phyloP scores from a whole-genome alignment of 2,888 invertebrate genomes.

The Heliconius erato region DNA sequence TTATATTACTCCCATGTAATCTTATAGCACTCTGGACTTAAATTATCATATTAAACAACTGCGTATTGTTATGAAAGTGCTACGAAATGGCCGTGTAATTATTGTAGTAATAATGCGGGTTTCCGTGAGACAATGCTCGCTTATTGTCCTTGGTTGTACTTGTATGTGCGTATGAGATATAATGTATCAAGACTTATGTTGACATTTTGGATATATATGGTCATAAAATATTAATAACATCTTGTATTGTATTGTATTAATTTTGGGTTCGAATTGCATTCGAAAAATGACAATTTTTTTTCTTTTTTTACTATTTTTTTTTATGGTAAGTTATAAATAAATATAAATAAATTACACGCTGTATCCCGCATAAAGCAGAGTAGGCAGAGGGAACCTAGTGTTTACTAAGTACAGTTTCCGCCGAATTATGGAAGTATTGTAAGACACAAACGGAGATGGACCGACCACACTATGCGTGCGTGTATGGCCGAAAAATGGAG shows the following conservation, averaged over 20 bases:
- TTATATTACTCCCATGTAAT: neutral
- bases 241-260: neutral
- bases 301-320: too few species aligned
- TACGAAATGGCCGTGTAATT: constrained; percentile 37
- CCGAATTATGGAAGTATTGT: too few species aligned
- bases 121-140: constrained; percentile 32
- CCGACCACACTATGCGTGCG: too few species aligned
- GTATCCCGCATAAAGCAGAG: too few species aligned
- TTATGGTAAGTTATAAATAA: too few species aligned
- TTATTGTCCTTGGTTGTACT: constrained; percentile 27
- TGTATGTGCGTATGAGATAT: constrained; percentile 8
- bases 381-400: too few species aligned
- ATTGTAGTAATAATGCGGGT: constrained; percentile 33
- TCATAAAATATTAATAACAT: constrained; percentile 16
- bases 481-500: too few species aligned
- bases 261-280: neutral
- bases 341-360: too few species aligned
- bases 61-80: constrained; percentile 35
- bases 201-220: constrained; percentile 12
- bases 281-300: too few species aligned
- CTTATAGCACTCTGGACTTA: constrained; percentile 6
- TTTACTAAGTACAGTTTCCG: too few species aligned
- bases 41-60: constrained; percentile 31
- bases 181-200: constrained; percentile 19
- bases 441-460: too few species aligned